These are phyloP conservation scores for Cisticola juncidis DNA, from an alignment of 2,113 vertebrate species.

Conservation along the genomic window DNA sequence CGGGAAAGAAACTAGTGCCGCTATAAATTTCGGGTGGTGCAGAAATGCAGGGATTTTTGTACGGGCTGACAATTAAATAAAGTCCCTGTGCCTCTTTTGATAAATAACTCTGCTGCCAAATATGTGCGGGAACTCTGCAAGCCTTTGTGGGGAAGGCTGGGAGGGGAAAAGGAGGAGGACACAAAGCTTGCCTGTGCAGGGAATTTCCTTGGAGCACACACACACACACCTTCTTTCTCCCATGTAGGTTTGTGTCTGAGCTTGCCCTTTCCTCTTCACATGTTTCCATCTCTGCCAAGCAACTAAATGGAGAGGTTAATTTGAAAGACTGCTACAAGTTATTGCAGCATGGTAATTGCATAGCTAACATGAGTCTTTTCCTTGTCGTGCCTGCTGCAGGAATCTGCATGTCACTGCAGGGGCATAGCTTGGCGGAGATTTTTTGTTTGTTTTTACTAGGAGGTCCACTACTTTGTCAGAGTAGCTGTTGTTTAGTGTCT, in stretches of 20 bases:
- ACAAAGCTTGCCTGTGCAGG: background rate
- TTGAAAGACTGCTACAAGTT: background rate
- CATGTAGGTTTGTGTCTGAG: background rate
- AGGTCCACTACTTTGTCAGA: background rate
- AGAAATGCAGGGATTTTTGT: background rate
- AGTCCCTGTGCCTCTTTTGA: slow-evolving; percentile 18
- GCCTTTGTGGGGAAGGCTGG: background rate
- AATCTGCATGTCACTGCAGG: background rate
- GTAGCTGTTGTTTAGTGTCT: background rate
- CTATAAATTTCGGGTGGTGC: slow-evolving; percentile 53
- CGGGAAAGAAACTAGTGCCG: slow-evolving; percentile 51
- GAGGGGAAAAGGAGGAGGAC: background rate
- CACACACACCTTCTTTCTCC: background rate
- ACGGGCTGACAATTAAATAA: slow-evolving; percentile 30
- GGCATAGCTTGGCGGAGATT: background rate
- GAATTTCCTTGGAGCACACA: background rate
- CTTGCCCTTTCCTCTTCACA: background rate
- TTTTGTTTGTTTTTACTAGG: background rate
- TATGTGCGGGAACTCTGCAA: background rate
- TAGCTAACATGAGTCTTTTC: background rate
- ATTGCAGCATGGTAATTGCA: background rate
- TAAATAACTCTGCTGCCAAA: slow-evolving; percentile 60
- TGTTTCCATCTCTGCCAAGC: slow-evolving; percentile 8
- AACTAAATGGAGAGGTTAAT: slow-evolving; percentile 20
- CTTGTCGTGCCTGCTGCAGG: slow-evolving; percentile 6